Conservation (phyloP, 2,113 vertebrate genomes). For the Gymnogyps californianus region DNA sequence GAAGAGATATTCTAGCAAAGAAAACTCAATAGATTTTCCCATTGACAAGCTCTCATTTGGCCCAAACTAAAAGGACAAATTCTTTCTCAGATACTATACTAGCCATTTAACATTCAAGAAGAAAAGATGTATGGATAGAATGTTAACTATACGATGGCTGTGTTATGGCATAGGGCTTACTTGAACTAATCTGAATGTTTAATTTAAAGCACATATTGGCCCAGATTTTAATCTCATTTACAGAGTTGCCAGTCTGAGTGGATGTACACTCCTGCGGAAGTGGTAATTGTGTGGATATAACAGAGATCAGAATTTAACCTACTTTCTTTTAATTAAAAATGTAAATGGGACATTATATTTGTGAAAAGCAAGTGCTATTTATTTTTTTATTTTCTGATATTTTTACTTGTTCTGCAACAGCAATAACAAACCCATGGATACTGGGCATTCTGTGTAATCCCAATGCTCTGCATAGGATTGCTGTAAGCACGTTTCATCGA, state of each 20-base stretch:
- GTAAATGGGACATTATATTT: background rate
- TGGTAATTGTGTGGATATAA: background rate
- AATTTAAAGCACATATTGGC: background rate
- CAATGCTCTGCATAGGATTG: background rate
- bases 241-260: background rate
- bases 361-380: background rate
- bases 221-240: background rate
- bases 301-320: background rate
- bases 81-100: background rate
- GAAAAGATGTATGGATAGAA: background rate
- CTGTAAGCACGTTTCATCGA: background rate
- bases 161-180: background rate
- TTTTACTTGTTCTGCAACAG: background rate
- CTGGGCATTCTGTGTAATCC: background rate
- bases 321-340: background rate
- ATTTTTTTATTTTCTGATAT: background rate
- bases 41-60: background rate
- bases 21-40: background rate
- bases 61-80: background rate
- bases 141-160: background rate
- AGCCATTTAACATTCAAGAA: background rate
- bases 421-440: background rate
- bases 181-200: background rate
- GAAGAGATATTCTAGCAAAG: background rate
- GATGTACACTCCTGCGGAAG: background rate